Conservation (phyloP, 2,797 vertebrate species). For the Coregonus suidteri region DNA sequence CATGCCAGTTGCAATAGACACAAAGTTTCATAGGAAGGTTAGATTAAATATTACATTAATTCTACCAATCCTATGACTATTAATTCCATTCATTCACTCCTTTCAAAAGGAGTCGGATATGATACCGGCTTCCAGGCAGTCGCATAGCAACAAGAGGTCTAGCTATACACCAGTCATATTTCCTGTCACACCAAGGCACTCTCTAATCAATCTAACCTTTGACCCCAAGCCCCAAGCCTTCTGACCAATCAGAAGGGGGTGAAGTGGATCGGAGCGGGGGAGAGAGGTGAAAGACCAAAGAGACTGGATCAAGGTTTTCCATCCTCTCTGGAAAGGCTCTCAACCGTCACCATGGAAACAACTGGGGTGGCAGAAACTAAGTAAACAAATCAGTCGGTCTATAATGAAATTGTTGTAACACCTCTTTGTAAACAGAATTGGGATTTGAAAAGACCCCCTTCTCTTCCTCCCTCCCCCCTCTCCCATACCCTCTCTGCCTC, state of each 20-base stretch:
- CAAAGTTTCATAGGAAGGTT: neutral
- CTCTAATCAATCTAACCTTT: neutral
- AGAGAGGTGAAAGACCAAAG: neutral
- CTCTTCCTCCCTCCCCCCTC: neutral
- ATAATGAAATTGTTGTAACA: neutral
- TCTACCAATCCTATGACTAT: neutral
- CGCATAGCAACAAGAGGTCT: constrained; percentile 12
- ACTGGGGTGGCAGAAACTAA: neutral
- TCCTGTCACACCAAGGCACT: constrained; percentile 6
- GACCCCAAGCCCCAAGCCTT: neutral
- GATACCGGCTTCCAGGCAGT: neutral
- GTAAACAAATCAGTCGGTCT: constrained; percentile 1
- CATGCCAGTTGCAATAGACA: neutral
- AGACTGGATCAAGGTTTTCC: neutral
- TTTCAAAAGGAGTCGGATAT: neutral
- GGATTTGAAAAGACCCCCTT: neutral
- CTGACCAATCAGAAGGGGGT: constrained; percentile 4
- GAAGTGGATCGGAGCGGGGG: neutral
- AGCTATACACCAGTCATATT: neutral
- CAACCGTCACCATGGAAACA: constrained; percentile 11
- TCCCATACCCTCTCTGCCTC: neutral
- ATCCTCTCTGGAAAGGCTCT: neutral
- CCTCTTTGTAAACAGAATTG: neutral
- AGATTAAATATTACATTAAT: neutral
- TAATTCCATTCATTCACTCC: neutral